phyloP scores from a whole-genome alignment of 2,888 invertebrate genomes.

The Poecilobothrus nobilitatus region DNA sequence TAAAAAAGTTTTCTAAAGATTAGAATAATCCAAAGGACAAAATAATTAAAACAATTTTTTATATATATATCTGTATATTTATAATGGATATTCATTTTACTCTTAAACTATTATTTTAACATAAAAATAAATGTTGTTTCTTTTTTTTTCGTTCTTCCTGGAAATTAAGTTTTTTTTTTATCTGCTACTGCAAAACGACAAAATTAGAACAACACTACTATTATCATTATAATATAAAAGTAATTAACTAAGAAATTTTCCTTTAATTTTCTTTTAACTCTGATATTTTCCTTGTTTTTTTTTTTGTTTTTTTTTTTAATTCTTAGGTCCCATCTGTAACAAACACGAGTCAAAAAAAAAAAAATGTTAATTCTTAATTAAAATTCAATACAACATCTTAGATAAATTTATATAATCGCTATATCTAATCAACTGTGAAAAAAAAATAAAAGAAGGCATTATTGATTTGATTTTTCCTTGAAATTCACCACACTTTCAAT shows the following conservation, averaged over 20 bases:
- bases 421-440: constrained; percentile 1
- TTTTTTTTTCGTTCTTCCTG: too few species aligned
- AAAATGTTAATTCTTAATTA: constrained; percentile 1
- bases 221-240: neutral
- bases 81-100: too few species aligned
- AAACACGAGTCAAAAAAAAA: neutral
- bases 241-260: neutral
- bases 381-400: neutral
- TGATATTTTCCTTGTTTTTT: neutral
- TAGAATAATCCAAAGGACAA: too few species aligned
- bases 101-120: too few species aligned
- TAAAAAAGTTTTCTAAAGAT: too few species aligned
- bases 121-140: too few species aligned
- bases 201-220: neutral
- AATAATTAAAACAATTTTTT: too few species aligned
- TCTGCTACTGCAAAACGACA: neutral
- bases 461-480: too few species aligned
- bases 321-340: neutral
- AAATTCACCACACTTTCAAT: too few species aligned
- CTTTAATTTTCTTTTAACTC: neutral
- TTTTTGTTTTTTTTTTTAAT: neutral
- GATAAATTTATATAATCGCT: neutral
- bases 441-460: neutral
- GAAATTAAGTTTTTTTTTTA: too few species aligned
- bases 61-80: too few species aligned